Percentiles rank a stretch among this genome's conserved stretches.
Evolutionary conservation across 2,888 invertebrate species (phyloP).

Genomic region (Zygaena filipendulae): DNA sequence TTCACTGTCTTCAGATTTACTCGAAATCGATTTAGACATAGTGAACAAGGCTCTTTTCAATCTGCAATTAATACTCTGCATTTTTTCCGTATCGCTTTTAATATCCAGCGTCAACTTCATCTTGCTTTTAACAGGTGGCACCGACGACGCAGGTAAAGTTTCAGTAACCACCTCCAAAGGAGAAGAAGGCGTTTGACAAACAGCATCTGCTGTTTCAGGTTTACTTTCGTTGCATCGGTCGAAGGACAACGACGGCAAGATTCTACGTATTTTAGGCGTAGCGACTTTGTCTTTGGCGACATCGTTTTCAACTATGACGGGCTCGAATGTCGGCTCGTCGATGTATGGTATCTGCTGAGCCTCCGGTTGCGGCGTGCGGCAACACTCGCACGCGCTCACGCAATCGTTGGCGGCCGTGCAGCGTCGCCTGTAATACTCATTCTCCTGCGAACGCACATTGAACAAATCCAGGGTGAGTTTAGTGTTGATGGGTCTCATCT

Average conservation of each 20-base stretch:
- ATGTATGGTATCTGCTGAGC: constrained; percentile 51
- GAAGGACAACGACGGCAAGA: constrained; percentile 51
- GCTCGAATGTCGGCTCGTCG: constrained; percentile 55
- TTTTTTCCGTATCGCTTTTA: constrained; percentile 30
- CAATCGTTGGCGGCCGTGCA: constrained; percentile 51
- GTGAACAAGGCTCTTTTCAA: constrained; percentile 40
- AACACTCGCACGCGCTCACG: constrained; percentile 56
- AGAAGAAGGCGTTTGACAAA: constrained; percentile 45
- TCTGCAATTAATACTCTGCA: constrained; percentile 39
- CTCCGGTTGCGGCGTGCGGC: constrained; percentile 55
- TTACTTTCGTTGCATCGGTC: constrained; percentile 39
- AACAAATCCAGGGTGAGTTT: constrained; percentile 47
- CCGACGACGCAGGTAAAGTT: constrained; percentile 14
- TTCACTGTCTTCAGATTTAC: constrained; percentile 49
- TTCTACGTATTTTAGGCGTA: constrained; percentile 51
- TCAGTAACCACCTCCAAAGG: constrained; percentile 26
- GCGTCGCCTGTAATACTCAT: constrained; percentile 31
- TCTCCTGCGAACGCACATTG: constrained; percentile 27
- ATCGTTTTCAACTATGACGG: constrained; percentile 54
- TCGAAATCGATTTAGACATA: constrained; percentile 41
- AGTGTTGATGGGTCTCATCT: constrained; percentile 52
- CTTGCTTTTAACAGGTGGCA: constrained; percentile 23
- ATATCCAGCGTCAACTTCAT: constrained; percentile 37
- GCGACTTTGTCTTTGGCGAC: constrained; percentile 30
- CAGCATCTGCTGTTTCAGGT: constrained; percentile 44